Conservation (phyloP, 2,888 invertebrate species). For the Leptarthrus brevirostris region DNA sequence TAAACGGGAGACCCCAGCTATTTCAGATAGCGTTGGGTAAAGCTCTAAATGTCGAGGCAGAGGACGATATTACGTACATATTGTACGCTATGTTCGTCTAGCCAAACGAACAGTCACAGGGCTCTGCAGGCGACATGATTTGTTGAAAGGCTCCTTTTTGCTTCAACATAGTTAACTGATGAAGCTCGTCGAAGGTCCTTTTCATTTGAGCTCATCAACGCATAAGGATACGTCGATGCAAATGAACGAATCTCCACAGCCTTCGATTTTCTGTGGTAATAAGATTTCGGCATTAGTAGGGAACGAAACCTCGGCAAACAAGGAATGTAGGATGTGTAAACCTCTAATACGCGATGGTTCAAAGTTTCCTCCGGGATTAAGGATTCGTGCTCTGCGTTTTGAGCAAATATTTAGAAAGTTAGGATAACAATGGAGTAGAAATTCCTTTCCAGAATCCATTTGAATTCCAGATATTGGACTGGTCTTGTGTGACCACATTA, state of each 20-base stretch:
- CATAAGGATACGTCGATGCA: conserved; percentile 29
- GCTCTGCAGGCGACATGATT: conserved; percentile 25
- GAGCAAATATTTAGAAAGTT: conserved; percentile 19
- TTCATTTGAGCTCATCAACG: not conserved
- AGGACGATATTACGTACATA: conserved; percentile 18
- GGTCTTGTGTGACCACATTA: too few relatives aligned
- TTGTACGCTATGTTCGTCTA: conserved; percentile 8
- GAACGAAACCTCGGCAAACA: conserved; percentile 7
- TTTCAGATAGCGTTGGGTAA: not conserved
- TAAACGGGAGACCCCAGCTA: conserved; percentile 40
- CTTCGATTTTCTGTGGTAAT: conserved; percentile 40
- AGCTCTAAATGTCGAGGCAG: not conserved
- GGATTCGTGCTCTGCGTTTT: conserved; percentile 13
- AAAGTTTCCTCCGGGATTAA: conserved; percentile 1
- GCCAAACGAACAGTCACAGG: conserved; percentile 21
- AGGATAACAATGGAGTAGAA: not conserved
- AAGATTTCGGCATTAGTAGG: conserved; percentile 31
- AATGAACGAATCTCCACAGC: conserved; percentile 30
- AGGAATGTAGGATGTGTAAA: not conserved
- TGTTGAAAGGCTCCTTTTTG: not conserved
- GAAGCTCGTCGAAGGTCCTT: conserved; percentile 5
- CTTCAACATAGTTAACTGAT: conserved; percentile 1
- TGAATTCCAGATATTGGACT: too few relatives aligned
- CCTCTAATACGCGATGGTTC: not conserved
- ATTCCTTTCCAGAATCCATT: too few relatives aligned